Evolutionary conservation across 2,113 vertebrate genomes (phyloP), one percentile per base, ranked within the genome.

Genomic region (Pantherophis guttatus): DNA sequence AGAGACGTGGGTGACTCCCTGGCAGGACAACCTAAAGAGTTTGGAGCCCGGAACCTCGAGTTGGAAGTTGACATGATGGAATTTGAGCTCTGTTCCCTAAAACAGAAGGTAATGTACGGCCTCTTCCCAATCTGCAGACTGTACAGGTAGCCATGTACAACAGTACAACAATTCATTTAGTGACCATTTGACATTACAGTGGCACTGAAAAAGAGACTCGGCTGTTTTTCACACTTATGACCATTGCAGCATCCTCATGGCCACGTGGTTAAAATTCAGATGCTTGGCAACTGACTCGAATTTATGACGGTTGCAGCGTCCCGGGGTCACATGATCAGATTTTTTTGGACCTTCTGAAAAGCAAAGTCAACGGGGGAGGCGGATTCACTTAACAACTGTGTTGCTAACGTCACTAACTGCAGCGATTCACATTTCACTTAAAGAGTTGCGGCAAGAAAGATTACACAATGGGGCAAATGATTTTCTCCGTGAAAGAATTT

Each of bases 101-200:
- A 97, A 75, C 97, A 97, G 29, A 98, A 97, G 97, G 98, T 98
- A 93, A 95, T n/a, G 39, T 53, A 9, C 10, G 13, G 8, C 2
- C n/a, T 44, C 9, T 44, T 26, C 9, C 26, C 2, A 50, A 70
- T 24, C 33, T 52, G 13, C 0, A 0, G 10, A 19, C 39, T 59
- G 19, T 12, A 89, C 10, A 11, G 3, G 26, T 26, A 62, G 24
- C 0, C 59, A 24, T 62, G 9, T 0, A 4, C 59, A 48, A 48
- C 44, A 48, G 11, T 62, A 26, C 59, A 62, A 62, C 24, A 21
- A 3, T 62, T 26, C 24, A 11, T 29, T 62, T 62, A 29, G 59
- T 62, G 59, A 26, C 59, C 0, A 24, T 26, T 29, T 26, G 11
- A 62, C 1, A 9, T 62, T 26, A 26, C 59, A 26, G 3, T 1